Evolutionary conservation across 2,888 invertebrate genomes (phyloP).

Genomic region (Idaea straminata): DNA sequence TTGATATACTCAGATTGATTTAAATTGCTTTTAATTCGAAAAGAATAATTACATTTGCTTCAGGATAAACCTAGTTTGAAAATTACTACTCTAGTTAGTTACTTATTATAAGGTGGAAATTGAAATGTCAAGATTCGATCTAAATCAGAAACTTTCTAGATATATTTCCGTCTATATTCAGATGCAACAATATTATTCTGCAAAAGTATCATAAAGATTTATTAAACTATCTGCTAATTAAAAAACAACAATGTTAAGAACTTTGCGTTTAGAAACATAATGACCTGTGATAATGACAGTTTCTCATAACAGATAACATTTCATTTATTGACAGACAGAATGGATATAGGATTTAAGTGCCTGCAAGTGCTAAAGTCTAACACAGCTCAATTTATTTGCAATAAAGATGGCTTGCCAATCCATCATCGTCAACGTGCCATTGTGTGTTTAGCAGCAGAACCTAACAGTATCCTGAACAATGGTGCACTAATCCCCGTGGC

Average conservation of each 20-base stretch:
- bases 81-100: neutral
- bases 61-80: neutral
- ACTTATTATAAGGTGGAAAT: neutral
- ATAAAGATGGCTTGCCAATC: neutral
- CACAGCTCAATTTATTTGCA: neutral
- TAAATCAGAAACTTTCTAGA: neutral
- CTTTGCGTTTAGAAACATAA: no score
- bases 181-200: neutral
- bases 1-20: neutral
- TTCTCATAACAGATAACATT: no score
- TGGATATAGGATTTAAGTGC: no score
- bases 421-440: neutral
- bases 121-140: neutral
- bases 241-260: no score
- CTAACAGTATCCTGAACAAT: constrained; percentile 4
- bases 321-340: no score
- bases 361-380: neutral
- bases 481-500: constrained; percentile 3
- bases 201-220: neutral
- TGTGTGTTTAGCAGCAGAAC: neutral
- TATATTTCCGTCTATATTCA: neutral
- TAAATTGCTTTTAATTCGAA: neutral
- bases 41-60: constrained; percentile 14
- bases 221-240: no score
- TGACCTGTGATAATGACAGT: no score